Evolutionary conservation across 2,113 vertebrate species (phyloP).

Genomic region (Plecturocebus donacophilus): DNA sequence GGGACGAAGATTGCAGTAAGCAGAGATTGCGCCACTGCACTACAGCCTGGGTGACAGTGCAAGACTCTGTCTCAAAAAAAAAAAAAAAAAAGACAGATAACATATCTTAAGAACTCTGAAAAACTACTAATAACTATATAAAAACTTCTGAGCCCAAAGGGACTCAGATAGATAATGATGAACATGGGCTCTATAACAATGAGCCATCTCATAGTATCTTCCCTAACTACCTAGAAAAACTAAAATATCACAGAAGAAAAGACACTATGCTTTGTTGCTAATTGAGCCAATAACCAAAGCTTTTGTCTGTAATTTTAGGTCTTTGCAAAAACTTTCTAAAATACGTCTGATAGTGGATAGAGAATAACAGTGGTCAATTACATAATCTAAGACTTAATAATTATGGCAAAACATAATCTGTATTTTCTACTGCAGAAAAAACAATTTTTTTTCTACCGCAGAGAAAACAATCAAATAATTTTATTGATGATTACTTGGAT

Average conservation of each 20-base stretch:
- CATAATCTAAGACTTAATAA: conserved; percentile 73
- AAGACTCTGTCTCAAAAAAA: too few relatives aligned
- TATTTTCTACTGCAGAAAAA: conserved; percentile 73
- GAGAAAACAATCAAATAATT: conserved; percentile 73
- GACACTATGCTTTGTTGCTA: conserved; percentile 66
- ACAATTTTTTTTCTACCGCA: conserved; percentile 46
- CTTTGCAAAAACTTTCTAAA: conserved; percentile 76
- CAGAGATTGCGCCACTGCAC: too few relatives aligned
- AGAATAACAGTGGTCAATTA: conserved; percentile 77
- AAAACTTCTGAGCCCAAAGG: not conserved
- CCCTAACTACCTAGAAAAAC: conserved; percentile 13
- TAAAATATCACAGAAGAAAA: conserved; percentile 57
- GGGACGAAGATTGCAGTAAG: too few relatives aligned
- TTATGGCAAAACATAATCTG: conserved; percentile 75
- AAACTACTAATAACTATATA: conserved; percentile 14
- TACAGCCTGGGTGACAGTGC: too few relatives aligned
- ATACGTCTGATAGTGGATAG: conserved; percentile 74
- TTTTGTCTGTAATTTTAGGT: conserved; percentile 68
- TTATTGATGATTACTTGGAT: conserved; percentile 73
- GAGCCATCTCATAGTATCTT: not conserved
- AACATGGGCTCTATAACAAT: not conserved
- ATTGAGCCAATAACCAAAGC: conserved; percentile 81
- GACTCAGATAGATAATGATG: not conserved
- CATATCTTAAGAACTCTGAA: not conserved
- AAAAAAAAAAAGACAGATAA: not conserved